Conservation (phyloP, 2,113 vertebrate species). For the Sclerurus mexicanus region DNA sequence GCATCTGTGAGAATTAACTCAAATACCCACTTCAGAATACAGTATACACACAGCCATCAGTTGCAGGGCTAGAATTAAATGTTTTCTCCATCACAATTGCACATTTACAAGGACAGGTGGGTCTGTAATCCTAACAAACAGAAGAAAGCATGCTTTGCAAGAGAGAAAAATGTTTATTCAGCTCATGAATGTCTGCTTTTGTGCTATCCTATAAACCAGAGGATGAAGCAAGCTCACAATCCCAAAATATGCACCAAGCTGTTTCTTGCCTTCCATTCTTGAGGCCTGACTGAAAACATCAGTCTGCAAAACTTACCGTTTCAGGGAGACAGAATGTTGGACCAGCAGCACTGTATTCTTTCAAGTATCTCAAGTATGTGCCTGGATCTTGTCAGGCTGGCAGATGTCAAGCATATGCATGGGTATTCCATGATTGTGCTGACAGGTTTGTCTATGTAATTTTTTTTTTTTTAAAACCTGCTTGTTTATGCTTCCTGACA, state of each 20-base stretch:
- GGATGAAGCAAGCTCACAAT: not conserved
- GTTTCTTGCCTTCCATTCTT: not conserved
- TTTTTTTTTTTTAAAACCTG: not conserved
- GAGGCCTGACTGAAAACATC: not conserved
- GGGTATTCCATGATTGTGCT: not conserved
- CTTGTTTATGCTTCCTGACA: not conserved
- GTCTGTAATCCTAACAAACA: not conserved
- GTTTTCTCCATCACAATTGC: not conserved
- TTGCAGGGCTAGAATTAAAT: not conserved
- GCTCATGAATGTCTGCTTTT: not conserved
- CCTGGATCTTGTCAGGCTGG: slow-evolving; percentile 28
- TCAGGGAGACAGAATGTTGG: not conserved
- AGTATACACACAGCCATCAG: not conserved
- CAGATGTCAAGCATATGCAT: not conserved
- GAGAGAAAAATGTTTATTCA: not conserved
- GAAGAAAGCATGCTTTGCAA: not conserved
- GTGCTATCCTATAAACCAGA: not conserved
- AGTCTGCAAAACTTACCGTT: not conserved
- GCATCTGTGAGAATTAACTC: slow-evolving; percentile 28
- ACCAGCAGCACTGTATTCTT: not conserved
- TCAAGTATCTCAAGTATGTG: not conserved
- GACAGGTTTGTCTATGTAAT: not conserved
- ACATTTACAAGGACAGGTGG: not conserved
- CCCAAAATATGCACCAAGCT: not conserved
- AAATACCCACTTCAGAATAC: slow-evolving; percentile 18